A percentile compares a stretch with the other conserved stretches of the same genome.
phyloP scores from a whole-genome alignment of 1,140 invertebrate species.

The Drosophila elegans region DNA sequence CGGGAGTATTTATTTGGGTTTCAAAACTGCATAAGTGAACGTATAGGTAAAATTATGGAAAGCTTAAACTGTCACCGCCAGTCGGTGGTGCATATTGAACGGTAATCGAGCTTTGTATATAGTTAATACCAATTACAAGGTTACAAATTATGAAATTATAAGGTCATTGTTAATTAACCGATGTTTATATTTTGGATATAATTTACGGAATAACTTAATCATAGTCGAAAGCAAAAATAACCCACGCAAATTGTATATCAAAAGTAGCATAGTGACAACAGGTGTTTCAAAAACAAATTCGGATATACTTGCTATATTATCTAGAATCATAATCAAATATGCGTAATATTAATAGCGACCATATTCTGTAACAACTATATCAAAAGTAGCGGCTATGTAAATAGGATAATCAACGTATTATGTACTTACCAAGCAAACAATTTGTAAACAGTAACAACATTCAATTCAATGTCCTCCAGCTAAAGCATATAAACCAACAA shows the following conservation, averaged over 20 bases:
- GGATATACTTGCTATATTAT: slow-evolving; percentile 44
- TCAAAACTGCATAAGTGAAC: slow-evolving; percentile 78
- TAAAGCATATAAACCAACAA: slow-evolving; percentile 68
- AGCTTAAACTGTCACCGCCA: slow-evolving; percentile 35
- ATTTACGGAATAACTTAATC: slow-evolving; percentile 31
- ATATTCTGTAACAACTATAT: slow-evolving; percentile 45
- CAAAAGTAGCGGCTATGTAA: slow-evolving; percentile 72
- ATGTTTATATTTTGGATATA: slow-evolving; percentile 65
- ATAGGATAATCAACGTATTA: slow-evolving; percentile 59
- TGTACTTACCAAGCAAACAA: slow-evolving; percentile 42
- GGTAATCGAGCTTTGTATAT: slow-evolving; percentile 81
- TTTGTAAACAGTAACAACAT: slow-evolving; percentile 77
- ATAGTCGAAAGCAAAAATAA: slow-evolving; percentile 36
- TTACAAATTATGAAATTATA: slow-evolving; percentile 56
- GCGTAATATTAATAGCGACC: slow-evolving; percentile 49
- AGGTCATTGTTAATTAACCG: slow-evolving; percentile 49
- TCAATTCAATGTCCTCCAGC: slow-evolving; percentile 81
- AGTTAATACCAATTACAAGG: slow-evolving; percentile 51
- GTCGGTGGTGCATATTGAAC: slow-evolving; percentile 45
- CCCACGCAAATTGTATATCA: slow-evolving; percentile 62
- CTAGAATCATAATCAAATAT: slow-evolving; percentile 58
- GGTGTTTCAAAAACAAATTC: slow-evolving; percentile 78
- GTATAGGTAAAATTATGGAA: slow-evolving; percentile 69
- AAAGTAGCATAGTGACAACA: slow-evolving; percentile 70
- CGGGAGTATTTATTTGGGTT: slow-evolving; percentile 63